Evolutionary conservation across 2,113 vertebrate genomes (phyloP), one percentile per base, ranked within the genome.

Genomic region (Mobula hypostoma): DNA sequence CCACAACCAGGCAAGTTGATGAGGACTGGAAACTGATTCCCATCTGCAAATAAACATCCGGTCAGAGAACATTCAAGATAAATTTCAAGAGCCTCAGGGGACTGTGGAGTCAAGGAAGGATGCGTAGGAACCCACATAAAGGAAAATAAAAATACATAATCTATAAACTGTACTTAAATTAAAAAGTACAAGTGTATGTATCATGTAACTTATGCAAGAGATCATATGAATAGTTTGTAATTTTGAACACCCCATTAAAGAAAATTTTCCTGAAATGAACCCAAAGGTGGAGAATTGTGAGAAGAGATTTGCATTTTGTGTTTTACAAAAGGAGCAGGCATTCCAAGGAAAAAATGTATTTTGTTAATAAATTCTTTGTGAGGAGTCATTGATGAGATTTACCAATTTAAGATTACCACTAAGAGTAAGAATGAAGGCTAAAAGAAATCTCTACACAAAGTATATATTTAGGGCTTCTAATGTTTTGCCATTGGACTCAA

Each of bases 1-100:
- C 99, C 98, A 99, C 94, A 98, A 95, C 99, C 98, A 99, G 4
- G 98, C 97, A 95, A 98, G 95, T 96, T 94, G 98, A 95, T 98
- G 97, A 40, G 98, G 98, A 95, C 95, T 98, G 77, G 96, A 97
- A 19, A 96, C 94, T 9, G 96, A 95, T 94, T 97, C 96, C 95
- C 97, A 97, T 94, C 96, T 97, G 90, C 82, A 95, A 63, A 70
- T n/a, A 94, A 90, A 40, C 19, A 90, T 40, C 70, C 9, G 5
- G 36, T 76, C 70, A 93, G 70, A 29, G 9, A 56, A 40, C 68
- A 93, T 24, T 17, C 48, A 9, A 24, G 24, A 11, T 68, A 24
- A 19, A 27, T 29, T 94, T 80, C 82, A 63, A 36, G 61, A 70
- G 68, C 72, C 21, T 74, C 72, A 74, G 72, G 19, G 17, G 72